These are phyloP conservation scores for Cheilosia variabilis DNA, from an alignment of 2,888 invertebrate species.

Conservation along the genomic window DNA sequence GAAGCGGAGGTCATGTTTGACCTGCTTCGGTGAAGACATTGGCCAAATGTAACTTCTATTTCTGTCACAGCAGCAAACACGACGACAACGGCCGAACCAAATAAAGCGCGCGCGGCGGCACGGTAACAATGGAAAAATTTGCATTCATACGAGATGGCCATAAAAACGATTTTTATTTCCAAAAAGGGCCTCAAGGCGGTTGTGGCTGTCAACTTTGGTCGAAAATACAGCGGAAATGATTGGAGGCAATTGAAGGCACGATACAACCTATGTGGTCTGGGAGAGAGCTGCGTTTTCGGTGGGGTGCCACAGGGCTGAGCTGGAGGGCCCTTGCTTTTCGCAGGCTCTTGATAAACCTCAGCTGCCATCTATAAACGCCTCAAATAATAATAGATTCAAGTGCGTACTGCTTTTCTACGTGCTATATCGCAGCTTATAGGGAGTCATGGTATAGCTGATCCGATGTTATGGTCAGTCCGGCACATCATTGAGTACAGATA, in stretches of 20 bases:
- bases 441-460: constrained; percentile 44
- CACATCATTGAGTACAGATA: constrained; percentile 61
- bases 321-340: constrained; percentile 9
- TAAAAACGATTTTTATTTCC: constrained; percentile 58
- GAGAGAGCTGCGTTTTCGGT: constrained; percentile 1
- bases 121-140: constrained; percentile 68
- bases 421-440: constrained; percentile 15
- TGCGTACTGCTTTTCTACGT: constrained; percentile 21
- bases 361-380: constrained; percentile 35
- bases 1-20: constrained; percentile 74
- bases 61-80: constrained; percentile 55
- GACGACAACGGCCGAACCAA: constrained; percentile 60
- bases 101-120: constrained; percentile 32
- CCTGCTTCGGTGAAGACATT: constrained; percentile 55
- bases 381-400: constrained; percentile 52
- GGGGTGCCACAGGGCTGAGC: constrained; percentile 13
- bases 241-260: constrained; percentile 25
- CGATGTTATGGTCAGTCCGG: constrained; percentile 67
- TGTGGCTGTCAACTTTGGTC: constrained; percentile 26
- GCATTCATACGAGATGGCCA: constrained; percentile 60
- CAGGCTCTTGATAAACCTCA: constrained; percentile 38
- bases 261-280: constrained; percentile 54
- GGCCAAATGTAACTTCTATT: constrained; percentile 63
- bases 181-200: constrained; percentile 20
- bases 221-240: constrained; percentile 23